Conservation (phyloP, 2,888 invertebrate genomes). For the Clistopyga incitator region DNA sequence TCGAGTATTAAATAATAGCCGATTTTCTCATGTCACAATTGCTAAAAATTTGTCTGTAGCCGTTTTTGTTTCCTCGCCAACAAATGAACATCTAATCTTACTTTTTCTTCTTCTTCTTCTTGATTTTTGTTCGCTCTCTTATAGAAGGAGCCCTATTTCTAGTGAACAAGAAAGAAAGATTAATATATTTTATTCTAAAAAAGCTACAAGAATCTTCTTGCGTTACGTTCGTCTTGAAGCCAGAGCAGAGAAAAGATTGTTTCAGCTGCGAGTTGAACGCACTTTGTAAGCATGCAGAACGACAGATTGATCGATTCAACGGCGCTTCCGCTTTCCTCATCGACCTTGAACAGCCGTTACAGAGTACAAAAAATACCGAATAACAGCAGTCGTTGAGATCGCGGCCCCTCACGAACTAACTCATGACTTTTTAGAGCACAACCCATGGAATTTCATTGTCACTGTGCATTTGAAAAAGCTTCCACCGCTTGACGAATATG, state of each 20-base stretch:
- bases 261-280: slow-evolving; percentile 9
- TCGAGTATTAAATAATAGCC: background rate
- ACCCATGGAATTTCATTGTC: background rate
- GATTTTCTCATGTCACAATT: background rate
- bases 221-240: background rate
- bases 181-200: too few species aligned
- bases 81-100: background rate
- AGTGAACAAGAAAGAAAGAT: too few species aligned
- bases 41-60: background rate
- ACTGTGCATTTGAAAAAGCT: background rate
- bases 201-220: background rate
- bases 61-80: background rate
- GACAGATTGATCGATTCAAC: slow-evolving; percentile 38
- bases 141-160: background rate
- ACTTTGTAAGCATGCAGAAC: background rate
- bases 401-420: background rate
- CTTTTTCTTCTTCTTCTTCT: too few species aligned
- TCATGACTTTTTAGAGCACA: slow-evolving; percentile 7
- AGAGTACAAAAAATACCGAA: slow-evolving; percentile 7
- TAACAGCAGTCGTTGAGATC: background rate
- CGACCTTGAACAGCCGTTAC: slow-evolving; percentile 58
- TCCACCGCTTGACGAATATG: background rate
- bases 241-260: background rate
- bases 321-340: slow-evolving; percentile 53
- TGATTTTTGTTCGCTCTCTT: background rate